Base-by-base conservation (phyloP, 2,888 invertebrate genomes). In the Melinopterus prodromus region DNA sequence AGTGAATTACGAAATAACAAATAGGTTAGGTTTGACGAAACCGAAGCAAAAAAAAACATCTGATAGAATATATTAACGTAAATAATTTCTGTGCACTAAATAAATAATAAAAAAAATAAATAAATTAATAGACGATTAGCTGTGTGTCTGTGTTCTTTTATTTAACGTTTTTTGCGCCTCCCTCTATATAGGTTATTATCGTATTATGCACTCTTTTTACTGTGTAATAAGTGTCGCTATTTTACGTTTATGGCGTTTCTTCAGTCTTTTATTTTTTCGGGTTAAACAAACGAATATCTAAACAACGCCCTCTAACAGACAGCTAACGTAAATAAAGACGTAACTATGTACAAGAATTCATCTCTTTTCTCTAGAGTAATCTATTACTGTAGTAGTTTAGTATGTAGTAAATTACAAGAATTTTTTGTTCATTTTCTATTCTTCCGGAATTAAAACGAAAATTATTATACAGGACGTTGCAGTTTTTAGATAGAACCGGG, bases 61-160 rank as follows among this genome's bases (percentile, higher is more conserved):
- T 26, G 26, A 26, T 26, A 26, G 26, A 26, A 26, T 26, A 26
- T 26, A 26, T 26, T 26, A 26, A 26, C 53, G 12, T 9, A 53
- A 53, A 53, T 9, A 53, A 53, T 12, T 9, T 53, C 53, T 53
- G 53, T 53, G 53, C 53, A 53, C 12, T 53, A 53, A 53, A 53
- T 53, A 53, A 53, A 53, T 53, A 53, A 53, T 53, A 53, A 53
- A 53, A 53, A 53, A 53, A 53, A 53, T 53, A 53, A 53, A 53
- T 53, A 53, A 53, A 12, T 53, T 53, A 53, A 53, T 53, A 53
- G 5, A 53, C 53, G 53, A 53, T 53, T 53, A 53, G 53, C 53
- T 53, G 53, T 53, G 53, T 53, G 12, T 53, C 53, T 53, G 53
- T 53, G 53, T 53, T 53, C 12, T 53, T 12, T 12, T 53, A 53